Base-by-base conservation (phyloP, 2,888 invertebrate genomes). In the Anaspis maculata region DNA sequence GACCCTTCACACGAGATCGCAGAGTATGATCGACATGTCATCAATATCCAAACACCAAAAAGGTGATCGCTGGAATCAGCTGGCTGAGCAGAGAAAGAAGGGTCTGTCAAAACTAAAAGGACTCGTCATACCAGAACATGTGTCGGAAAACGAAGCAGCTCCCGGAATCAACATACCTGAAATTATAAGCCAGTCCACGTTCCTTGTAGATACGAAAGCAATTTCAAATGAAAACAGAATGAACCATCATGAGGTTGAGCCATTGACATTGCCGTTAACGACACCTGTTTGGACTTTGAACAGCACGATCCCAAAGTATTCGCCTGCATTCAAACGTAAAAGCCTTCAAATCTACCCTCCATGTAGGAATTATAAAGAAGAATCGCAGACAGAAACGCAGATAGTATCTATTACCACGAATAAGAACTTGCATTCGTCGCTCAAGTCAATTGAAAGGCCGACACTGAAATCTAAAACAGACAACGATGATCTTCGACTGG, bases 41-140 rank as follows among this genome's bases (percentile, higher is more conserved):
- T 45, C 51, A 27, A 45, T 49, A 22, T 48, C 51, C 7, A 51
- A 55, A 31, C n/a, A n/a, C n/a, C 51, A 52, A 30, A 53, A 53
- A 34, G 51, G 48, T 25, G 69, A 69, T 39, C 67, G 82, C 40
- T 71, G 86, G 53, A 82, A 79, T 51, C 78, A 80, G 48, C 66
- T 89, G 46, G 75, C 85, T 48, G 89, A 89, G 62, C 86, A 88
- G 59, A 73, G 89, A 34, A 77, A 82, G 45, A 82, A 81, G 55
- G 83, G 83, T 12, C 77, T 88, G 65, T 85, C 87, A 2, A 90
- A 89, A 63, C 65, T 91, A 37, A 75, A 88, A 54, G 90, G 89
- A n/a, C 67, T 91, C 49, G 84, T 88, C 16, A 91, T 91, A 57
- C 90, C 90, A 3, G 89, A 90, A 52, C 72, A 74, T 39, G 70